Base-by-base conservation (phyloP, 1,140 invertebrate genomes). In the Drosophila sp. region DNA sequence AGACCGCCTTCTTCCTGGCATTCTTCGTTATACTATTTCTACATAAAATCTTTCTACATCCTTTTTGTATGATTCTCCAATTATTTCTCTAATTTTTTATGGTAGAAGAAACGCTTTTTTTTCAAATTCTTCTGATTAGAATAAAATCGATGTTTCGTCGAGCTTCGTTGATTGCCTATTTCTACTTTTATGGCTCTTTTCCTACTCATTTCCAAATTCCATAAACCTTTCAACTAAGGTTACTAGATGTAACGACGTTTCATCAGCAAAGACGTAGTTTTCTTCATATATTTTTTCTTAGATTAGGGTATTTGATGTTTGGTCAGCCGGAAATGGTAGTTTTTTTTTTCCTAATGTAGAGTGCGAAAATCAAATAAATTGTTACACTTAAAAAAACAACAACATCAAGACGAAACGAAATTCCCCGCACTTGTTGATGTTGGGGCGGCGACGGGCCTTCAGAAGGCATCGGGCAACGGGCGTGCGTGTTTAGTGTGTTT, bases 321-420 rank as follows among this genome's bases (percentile, higher is more conserved):
- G 44, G 11, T 6, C 25, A n/a, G 25, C 6, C n/a, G 44, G 44
- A 50, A 50, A 50, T 50, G 23, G 23, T 27, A 17, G 23, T 50
- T 50, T 50, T 67, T 2, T 32, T 38, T 30, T 64, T 54, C 23
- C 23, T 50, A n/a, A 64, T 55, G 44, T 79, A 70, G 72, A 85
- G 82, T 85, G 83, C 79, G 79, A 85, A 85, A 79, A 82, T 75
- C 44, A 50, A 50, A 50, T 65, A 68, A 81, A 81, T 72, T 70
- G 82, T 55, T 71, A 50, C 50, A 60, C 41, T 77, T 71, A 75
- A 62, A 71, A 75, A 63, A 76, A 55, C 41, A 76, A 54, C 33
- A 69, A 54, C 38, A 60, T 23, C 11, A 54, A 41, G 3, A 41
- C 40, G 40, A 33, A 40, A 25, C 67, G 40, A 70, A 76, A 64